Conservation (phyloP, 2,113 vertebrate species). For the Emydura subglobosa region DNA sequence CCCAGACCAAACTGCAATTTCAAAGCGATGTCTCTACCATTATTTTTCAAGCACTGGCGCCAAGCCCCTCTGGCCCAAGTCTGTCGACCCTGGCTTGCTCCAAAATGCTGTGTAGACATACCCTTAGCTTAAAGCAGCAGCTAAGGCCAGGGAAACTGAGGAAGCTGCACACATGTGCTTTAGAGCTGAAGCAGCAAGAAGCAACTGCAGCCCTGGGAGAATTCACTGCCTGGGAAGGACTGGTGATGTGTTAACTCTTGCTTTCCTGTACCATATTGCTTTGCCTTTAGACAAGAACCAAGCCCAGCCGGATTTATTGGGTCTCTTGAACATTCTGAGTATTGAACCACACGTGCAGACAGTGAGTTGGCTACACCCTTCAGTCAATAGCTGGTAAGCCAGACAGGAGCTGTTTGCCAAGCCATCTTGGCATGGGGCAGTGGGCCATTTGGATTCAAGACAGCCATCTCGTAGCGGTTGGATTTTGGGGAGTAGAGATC, state of each 20-base stretch:
- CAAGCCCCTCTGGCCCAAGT: neutral
- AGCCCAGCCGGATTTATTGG: neutral
- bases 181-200: no score
- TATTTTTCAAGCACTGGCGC: neutral
- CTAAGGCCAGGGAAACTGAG: no score
- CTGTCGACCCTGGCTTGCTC: neutral
- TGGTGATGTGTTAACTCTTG: neutral
- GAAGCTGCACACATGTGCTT: no score
- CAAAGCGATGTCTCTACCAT: neutral
- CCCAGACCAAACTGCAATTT: neutral
- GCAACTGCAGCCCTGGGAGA: neutral
- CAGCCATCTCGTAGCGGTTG: neutral
- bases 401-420: neutral
- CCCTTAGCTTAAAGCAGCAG: neutral
- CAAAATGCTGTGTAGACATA: neutral
- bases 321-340: neutral
- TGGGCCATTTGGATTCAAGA: neutral
- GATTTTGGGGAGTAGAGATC: neutral
- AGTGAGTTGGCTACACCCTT: neutral
- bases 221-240: neutral
- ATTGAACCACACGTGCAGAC: neutral
- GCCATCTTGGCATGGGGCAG: neutral
- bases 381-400: neutral
- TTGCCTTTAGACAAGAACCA: neutral
- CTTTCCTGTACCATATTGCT: neutral